Conservation (phyloP, 92 coral and sea anemone genomes). For the Porites divaricata region DNA sequence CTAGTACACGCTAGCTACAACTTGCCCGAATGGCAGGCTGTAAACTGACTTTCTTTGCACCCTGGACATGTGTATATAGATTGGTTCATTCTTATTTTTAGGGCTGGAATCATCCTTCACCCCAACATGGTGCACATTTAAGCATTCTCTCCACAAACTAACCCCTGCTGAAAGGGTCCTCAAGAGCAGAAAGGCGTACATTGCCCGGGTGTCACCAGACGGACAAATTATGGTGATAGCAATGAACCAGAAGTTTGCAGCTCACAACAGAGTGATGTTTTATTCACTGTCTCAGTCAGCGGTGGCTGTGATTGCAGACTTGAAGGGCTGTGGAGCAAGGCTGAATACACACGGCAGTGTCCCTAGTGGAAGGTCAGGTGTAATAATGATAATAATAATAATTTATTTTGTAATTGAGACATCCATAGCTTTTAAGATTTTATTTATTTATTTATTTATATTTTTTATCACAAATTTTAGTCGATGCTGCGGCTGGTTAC, state of each 20-base stretch:
- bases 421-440: no score
- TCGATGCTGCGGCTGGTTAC: no score
- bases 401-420: no score
- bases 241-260: conserved; percentile 89
- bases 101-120: conserved; percentile 63
- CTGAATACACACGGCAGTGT: conserved; percentile 30
- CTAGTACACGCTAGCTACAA: no score
- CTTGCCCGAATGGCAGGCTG: no score
- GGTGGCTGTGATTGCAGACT: conserved; percentile 82
- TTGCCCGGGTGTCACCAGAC: conserved; percentile 81
- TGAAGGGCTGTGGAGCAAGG: conserved; percentile 90
- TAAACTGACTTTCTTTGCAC: no score
- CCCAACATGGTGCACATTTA: conserved; percentile 83
- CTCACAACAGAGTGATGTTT: conserved; percentile 88
- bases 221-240: conserved; percentile 94
- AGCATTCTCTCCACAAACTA: conserved; percentile 75
- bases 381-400: no score
- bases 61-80: neutral
- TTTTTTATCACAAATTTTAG: no score
- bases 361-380: conserved; percentile 78
- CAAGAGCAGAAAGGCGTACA: conserved; percentile 82
- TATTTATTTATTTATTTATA: no score
- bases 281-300: conserved; percentile 75
- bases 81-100: neutral
- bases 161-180: conserved; percentile 81